Evolutionary conservation across 2,797 vertebrate species (phyloP).

Genomic region (Microhierax caerulescens): DNA sequence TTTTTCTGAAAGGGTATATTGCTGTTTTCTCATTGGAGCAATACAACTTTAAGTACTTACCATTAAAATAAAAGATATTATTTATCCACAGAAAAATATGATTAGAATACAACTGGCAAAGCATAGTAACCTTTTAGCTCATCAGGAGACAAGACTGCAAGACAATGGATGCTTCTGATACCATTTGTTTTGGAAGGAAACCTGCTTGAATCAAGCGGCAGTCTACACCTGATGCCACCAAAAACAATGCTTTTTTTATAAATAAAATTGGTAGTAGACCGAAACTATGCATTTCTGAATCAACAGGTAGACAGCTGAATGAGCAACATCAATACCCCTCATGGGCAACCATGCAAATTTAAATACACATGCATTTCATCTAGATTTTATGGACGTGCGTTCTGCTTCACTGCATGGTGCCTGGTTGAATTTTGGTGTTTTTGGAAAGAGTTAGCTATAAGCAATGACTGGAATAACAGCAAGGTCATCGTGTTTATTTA

Average conservation of each 20-base stretch:
- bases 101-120: neutral
- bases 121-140: neutral
- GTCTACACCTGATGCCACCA: accelerated
- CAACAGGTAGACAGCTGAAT: neutral
- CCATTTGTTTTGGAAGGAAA: neutral
- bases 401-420: neutral
- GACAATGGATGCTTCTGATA: accelerated
- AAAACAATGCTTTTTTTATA: neutral
- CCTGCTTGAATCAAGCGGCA: neutral
- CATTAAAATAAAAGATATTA: neutral
- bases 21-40: neutral
- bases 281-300: neutral
- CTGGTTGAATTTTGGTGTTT: neutral
- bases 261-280: neutral
- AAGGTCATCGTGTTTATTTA: neutral
- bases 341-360: neutral
- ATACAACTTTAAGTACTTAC: neutral
- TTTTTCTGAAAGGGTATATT: neutral
- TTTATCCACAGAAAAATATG: neutral
- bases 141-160: neutral
- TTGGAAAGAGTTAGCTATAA: neutral
- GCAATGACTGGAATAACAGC: neutral
- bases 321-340: neutral
- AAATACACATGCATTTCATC: neutral
- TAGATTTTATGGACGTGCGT: accelerated